phyloP scores from a whole-genome alignment of 1,140 invertebrate genomes.

The Arctopsyche grandis region DNA sequence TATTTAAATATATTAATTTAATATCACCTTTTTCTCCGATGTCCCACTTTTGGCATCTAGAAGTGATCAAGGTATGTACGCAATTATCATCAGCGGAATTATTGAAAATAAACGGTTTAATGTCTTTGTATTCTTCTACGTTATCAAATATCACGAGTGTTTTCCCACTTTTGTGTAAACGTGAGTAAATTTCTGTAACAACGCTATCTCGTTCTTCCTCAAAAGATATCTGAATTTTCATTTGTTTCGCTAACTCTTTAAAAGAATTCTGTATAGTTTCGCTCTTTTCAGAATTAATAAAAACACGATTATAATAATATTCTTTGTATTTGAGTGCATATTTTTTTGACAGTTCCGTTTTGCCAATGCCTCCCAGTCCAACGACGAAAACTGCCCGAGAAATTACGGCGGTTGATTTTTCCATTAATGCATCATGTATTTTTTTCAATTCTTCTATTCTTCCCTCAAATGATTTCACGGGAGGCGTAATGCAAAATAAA shows the following conservation, averaged over 20 bases:
- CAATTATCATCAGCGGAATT: neutral
- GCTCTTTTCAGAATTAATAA: neutral
- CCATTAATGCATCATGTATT: no score
- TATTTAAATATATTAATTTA: neutral
- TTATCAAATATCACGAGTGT: neutral
- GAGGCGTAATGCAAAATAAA: no score
- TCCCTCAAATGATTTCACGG: no score
- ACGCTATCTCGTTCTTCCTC: neutral
- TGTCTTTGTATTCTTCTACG: neutral
- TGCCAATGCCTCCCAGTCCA: neutral
- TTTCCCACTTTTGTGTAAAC: neutral
- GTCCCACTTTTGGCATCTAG: neutral
- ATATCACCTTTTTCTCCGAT: neutral
- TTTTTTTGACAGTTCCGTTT: neutral
- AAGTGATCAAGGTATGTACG: neutral
- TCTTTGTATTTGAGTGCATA: neutral
- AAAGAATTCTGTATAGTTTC: neutral
- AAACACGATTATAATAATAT: neutral
- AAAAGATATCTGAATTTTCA: no score
- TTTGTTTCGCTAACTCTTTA: neutral
- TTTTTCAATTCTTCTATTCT: no score
- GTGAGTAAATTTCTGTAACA: neutral
- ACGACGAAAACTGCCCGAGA: neutral
- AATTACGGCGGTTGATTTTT: neutral
- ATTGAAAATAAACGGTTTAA: neutral